Evolutionary conservation across 2,888 invertebrate genomes (phyloP).

Genomic region (Luperina testacea): DNA sequence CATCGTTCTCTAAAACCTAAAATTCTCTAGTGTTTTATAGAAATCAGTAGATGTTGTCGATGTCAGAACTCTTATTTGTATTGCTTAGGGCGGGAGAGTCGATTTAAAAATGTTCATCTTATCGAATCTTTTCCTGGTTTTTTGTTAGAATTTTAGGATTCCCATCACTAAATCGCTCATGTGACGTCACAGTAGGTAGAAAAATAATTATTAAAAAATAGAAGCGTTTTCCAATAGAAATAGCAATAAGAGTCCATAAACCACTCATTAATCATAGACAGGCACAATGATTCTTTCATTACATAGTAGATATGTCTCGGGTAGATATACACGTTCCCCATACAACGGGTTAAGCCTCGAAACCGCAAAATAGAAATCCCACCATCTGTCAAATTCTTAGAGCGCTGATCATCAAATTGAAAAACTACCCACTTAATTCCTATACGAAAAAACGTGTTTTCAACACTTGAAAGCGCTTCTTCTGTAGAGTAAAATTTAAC

Average conservation of each 20-base stretch:
- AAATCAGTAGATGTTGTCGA: too few relatives aligned
- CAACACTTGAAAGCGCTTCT: background rate
- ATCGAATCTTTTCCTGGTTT: too few relatives aligned
- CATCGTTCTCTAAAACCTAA: too few relatives aligned
- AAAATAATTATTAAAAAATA: too few relatives aligned
- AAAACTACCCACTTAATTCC: background rate
- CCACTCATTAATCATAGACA: background rate
- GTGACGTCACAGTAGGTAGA: too few relatives aligned
- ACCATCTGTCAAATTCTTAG: background rate
- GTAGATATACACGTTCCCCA: too few relatives aligned
- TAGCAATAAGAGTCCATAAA: background rate
- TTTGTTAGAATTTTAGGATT: too few relatives aligned
- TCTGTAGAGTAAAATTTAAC: background rate
- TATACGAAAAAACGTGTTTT: background rate
- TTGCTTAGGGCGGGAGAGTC: too few relatives aligned
- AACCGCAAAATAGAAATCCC: background rate
- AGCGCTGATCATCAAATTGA: background rate
- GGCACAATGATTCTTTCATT: background rate
- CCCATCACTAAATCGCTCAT: too few relatives aligned
- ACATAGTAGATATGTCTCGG: background rate
- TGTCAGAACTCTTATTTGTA: too few relatives aligned
- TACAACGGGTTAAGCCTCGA: background rate
- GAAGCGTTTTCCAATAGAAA: background rate
- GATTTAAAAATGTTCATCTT: too few relatives aligned
- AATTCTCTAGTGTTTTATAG: too few relatives aligned